Percentiles rank a stretch among this genome's conserved stretches.
phyloP scores from a whole-genome alignment of 2,888 invertebrate species.

The Slavum lentiscoides region DNA sequence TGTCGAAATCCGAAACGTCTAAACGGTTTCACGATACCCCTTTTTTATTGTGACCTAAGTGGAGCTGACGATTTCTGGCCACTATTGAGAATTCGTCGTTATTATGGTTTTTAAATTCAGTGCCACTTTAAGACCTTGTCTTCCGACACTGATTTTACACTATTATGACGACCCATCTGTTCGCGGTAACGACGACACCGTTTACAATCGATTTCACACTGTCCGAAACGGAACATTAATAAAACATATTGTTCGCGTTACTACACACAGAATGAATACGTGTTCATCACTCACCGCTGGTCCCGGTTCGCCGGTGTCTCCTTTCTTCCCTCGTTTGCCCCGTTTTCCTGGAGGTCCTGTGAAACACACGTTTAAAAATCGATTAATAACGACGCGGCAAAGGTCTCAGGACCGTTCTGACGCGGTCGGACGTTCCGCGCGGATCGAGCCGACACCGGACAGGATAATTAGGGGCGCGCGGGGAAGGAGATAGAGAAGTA shows the following conservation, averaged over 20 bases:
- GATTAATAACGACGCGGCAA: conserved; percentile 17
- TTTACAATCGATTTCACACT: conserved; percentile 31
- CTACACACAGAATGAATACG: not conserved
- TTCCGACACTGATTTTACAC: too few relatives aligned
- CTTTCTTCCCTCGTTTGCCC: conserved; percentile 87
- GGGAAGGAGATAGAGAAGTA: not conserved
- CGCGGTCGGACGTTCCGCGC: too few relatives aligned
- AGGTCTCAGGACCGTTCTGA: too few relatives aligned
- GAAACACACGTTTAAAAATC: conserved; percentile 68
- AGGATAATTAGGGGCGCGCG: conserved; percentile 6
- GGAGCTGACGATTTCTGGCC: too few relatives aligned
- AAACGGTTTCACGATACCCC: too few relatives aligned
- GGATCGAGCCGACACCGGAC: not conserved
- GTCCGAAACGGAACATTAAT: conserved; percentile 6
- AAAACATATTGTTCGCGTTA: not conserved
- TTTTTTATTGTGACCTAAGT: too few relatives aligned
- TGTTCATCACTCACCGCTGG: conserved; percentile 70
- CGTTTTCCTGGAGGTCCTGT: conserved; percentile 84
- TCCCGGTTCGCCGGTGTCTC: conserved; percentile 80
- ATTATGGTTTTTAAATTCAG: too few relatives aligned
- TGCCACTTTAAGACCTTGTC: too few relatives aligned
- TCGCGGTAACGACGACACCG: too few relatives aligned
- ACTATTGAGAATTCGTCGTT: too few relatives aligned
- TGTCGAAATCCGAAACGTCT: too few relatives aligned
- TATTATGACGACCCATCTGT: too few relatives aligned